These are phyloP conservation scores for Tribolium freemani DNA, from an alignment of 2,888 invertebrate species.

Conservation along the genomic window DNA sequence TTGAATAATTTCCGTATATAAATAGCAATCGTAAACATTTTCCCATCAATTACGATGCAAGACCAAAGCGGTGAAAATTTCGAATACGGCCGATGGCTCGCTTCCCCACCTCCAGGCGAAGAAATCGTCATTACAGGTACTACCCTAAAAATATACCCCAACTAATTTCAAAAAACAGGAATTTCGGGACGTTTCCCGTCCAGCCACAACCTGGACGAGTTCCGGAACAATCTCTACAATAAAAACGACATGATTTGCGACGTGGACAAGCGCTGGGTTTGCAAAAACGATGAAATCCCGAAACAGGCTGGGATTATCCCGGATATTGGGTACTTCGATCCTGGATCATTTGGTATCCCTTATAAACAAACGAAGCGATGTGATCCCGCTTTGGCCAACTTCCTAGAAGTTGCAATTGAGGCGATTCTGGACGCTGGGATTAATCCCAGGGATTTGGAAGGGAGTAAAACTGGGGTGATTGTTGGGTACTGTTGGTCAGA, in stretches of 20 bases:
- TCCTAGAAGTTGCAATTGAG: slow-evolving; percentile 74
- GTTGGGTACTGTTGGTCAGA: slow-evolving; percentile 84
- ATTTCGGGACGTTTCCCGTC: slow-evolving; percentile 62
- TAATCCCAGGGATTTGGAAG: slow-evolving; percentile 79
- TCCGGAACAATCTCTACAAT: slow-evolving; percentile 66
- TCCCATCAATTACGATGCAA: neutral
- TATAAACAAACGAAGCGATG: slow-evolving; percentile 72
- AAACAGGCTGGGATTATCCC: slow-evolving; percentile 76
- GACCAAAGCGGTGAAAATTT: neutral
- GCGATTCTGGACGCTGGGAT: slow-evolving; percentile 75
- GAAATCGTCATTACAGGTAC: slow-evolving; percentile 77
- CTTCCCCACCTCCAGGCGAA: slow-evolving; percentile 73
- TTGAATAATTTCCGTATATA: neutral
- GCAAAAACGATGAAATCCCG: neutral
- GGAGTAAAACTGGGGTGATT: slow-evolving; percentile 84
- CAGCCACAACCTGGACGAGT: slow-evolving; percentile 77
- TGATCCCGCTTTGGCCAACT: slow-evolving; percentile 9
- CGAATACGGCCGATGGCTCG: slow-evolving; percentile 62
- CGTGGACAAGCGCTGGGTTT: neutral
- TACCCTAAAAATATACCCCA: slow-evolving; percentile 56
- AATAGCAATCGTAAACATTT: neutral
- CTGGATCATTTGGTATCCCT: slow-evolving; percentile 73
- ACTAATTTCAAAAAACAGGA: neutral
- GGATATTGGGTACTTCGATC: slow-evolving; percentile 67
- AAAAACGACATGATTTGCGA: neutral